Evolutionary conservation across 1,140 invertebrate species (phyloP), one percentile per base, ranked within the genome.

Genomic region (Adelges cooleyi): DNA sequence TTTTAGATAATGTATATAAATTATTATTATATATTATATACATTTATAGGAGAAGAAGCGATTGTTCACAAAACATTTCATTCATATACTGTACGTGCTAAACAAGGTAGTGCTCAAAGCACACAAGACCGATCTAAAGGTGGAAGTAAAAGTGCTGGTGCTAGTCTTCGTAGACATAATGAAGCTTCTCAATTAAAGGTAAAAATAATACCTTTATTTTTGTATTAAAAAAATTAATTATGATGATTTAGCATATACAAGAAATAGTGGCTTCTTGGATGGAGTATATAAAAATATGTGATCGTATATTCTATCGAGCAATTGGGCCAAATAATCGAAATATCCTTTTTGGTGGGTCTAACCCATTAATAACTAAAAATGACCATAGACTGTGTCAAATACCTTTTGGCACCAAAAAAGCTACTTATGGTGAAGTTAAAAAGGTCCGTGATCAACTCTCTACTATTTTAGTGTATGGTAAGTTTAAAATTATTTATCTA

Each of bases 31-130:
- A 17, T 17, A 44, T 27, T 44, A 17, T 65, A 52, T 76, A 69
- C 11, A n/a, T 56, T 68, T 69, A 20, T 66, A 79, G 82, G 81
- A 49, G 74, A 74, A 6, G 75, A 81, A 68, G 73, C 81, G 2
- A 70, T 86, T n/a, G 73, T 80, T 2, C 90, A 93, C 72, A 93
- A 93, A 75, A 92, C 90, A 1, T 86, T 90, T 71, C 90, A 93
- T 75, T 85, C 84, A 48, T 95, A 95, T 72, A 89, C 89, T 5
- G 86, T 91, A 1, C 74, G 90, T 51, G 82, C 87, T 0, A 89
- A 90, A 48, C 87, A 92, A 73, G 91, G 90, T 1, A 85, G 87
- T 52, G 79, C 84, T 1, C 90, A 95, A 75, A 79, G 77, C 36
- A 78, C 80, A 3, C 78, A 83, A 50, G 89, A 92, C 73, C 77